Base-by-base conservation (phyloP, 2,113 vertebrate genomes). In the Xenopus laevis region DNA sequence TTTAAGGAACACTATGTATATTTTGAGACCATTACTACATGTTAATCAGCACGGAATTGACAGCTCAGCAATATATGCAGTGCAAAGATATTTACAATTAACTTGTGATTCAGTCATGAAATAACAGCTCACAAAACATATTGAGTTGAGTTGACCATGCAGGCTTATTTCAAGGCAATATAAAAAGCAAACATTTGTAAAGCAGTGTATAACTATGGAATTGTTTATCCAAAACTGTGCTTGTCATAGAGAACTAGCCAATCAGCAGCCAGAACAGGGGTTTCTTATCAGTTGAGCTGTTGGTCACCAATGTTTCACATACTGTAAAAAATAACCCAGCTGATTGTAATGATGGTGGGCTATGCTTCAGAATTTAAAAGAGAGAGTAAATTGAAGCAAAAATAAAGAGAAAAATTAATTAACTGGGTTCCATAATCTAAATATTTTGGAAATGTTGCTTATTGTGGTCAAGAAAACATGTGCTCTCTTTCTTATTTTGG, bases 261-360 rank as follows among this genome's bases (percentile, higher is more conserved):
- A 27, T 27, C 23, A 27, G 23, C 18, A 23, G 2, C 21, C 40
- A 59, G 61, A 81, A 74, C 83, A 82, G 84, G 83, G 80, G 83
- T 87, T 84, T 85, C 86, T 85, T 86, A 85, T 83, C 87, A 79
- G 79, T 85, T 84, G 83, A 89, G 89, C 80, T 55, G 60, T 79
- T 79, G 85, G 84, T 86, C 83, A 76, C 79, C 87, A 86, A 89
- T 90, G 85, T 79, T 83, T 87, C 85, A 88, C 82, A 78, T 27
- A 27, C n/a, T n/a, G n/a, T 82, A 87, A 79, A 77, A 85, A 79
- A 68, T 47, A 83, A 81, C 82, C 85, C 63, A 69, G 83, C 91
- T 90, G 86, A 40, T 61, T 27, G 40, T 40, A 40, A 9, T 9
- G 5, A 9, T 40, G 33, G 5, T 40, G 8, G 33, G 33, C 33